Percentiles rank a stretch among this genome's conserved stretches.
phyloP scores from a whole-genome alignment of 2,888 invertebrate genomes.

The Harpalus rubripes region DNA sequence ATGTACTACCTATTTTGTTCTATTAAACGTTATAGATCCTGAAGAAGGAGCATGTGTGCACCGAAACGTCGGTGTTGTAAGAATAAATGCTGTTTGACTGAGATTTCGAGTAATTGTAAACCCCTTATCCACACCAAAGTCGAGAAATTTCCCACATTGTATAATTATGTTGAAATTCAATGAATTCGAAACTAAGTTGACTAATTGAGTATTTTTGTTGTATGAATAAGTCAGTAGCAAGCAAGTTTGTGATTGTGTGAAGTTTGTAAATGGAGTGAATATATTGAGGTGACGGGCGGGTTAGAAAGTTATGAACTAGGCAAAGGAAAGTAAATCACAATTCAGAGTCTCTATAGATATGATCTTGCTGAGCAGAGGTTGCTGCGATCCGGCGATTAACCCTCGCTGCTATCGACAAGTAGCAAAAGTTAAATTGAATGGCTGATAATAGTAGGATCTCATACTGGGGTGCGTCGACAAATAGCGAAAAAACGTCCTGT shows the following conservation, averaged over 20 bases:
- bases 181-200: background rate
- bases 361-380: slow-evolving; percentile 16
- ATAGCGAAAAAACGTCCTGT: slow-evolving; percentile 69
- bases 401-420: slow-evolving; percentile 55
- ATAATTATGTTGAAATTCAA: background rate
- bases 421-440: slow-evolving; percentile 70
- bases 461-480: slow-evolving; percentile 64
- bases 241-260: slow-evolving; percentile 11
- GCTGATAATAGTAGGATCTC: slow-evolving; percentile 69
- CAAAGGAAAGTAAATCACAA: slow-evolving; percentile 34
- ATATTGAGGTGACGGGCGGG: slow-evolving; percentile 24
- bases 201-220: background rate
- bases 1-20: no score
- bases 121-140: no score
- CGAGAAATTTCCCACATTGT: no score
- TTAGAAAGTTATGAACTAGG: slow-evolving; percentile 38
- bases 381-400: slow-evolving; percentile 44
- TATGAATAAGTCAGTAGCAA: slow-evolving; percentile 2
- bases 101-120: no score
- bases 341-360: slow-evolving; percentile 23
- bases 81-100: no score
- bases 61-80: no score
- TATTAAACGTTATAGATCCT: no score
- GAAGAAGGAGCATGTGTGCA: no score
- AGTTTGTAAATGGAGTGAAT: background rate